Conservation (phyloP, 2,888 invertebrate species). For the Rhagophthalmus giganteus region DNA sequence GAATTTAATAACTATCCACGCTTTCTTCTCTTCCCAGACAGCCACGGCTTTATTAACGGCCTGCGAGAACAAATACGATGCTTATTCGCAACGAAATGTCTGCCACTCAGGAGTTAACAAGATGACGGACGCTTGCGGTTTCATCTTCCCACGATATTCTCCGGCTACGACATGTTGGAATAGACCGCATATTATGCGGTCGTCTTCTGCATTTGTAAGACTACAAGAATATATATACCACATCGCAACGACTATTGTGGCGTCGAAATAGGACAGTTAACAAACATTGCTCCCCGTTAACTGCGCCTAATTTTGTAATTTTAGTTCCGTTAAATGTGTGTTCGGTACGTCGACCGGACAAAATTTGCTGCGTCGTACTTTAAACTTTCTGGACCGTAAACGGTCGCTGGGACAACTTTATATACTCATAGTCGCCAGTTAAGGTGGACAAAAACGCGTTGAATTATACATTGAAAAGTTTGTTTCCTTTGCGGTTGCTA, state of each 20-base stretch:
- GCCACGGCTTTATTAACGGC: conserved; percentile 37
- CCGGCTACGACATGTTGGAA: conserved; percentile 18
- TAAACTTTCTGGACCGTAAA: conserved; percentile 38
- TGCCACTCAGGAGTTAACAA: conserved; percentile 28
- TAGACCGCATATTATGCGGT: conserved; percentile 16
- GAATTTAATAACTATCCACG: conserved; percentile 39
- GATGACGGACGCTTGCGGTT: conserved; percentile 28
- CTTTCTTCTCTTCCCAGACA: conserved; percentile 35
- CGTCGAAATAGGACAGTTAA: conserved; percentile 12
- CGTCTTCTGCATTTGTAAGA: conserved; percentile 7
- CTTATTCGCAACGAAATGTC: conserved; percentile 24
- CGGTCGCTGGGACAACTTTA: conserved; percentile 39
- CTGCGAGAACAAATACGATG: conserved; percentile 32
- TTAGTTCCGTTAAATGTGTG: conserved; percentile 9
- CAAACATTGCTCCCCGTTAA: conserved; percentile 10
- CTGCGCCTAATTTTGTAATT: conserved; percentile 16
- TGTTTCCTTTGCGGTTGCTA: conserved; percentile 5
- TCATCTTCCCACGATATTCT: conserved; percentile 25
- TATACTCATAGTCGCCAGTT: conserved; percentile 36
- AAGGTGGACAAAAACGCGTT: conserved; percentile 39
- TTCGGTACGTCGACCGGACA: conserved; percentile 1
- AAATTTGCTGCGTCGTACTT: conserved; percentile 22
- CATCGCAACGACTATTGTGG: background rate
- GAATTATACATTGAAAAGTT: conserved; percentile 35
- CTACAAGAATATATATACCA: conserved; percentile 5